These are phyloP conservation scores for Hippocampus mohnikei DNA, from an alignment of 2,113 vertebrate species.

Conservation along the genomic window DNA sequence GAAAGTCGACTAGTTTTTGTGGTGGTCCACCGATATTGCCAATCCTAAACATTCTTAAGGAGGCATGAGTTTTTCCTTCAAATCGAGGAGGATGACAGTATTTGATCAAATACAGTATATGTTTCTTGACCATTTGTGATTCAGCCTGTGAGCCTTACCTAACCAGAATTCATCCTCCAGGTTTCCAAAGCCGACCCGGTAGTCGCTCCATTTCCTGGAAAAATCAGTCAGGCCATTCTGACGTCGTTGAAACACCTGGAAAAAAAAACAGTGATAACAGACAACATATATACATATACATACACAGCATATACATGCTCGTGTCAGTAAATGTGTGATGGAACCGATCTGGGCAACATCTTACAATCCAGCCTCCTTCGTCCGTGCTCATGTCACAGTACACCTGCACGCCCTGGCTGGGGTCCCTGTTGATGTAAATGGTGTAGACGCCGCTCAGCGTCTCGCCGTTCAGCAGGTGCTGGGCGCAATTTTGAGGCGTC, in stretches of 20 bases:
- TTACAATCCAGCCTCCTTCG: conserved; percentile 95
- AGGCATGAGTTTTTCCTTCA: not conserved
- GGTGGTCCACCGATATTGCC: too few relatives aligned
- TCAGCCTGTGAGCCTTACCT: conserved; percentile 70
- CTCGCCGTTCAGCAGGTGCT: conserved; percentile 93
- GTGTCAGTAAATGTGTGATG: not conserved
- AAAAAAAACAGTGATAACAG: not conserved
- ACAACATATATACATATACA: not conserved
- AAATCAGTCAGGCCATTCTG: conserved; percentile 96
- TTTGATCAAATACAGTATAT: not conserved
- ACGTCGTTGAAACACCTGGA: conserved; percentile 91
- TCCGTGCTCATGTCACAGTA: conserved; percentile 96
- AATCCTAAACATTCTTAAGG: too few relatives aligned
- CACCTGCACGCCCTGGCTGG: conserved; percentile 85
- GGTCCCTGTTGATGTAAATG: conserved; percentile 89
- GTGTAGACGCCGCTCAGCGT: conserved; percentile 85
- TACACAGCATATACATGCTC: not conserved
- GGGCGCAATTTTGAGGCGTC: conserved; percentile 92
- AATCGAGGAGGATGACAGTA: not conserved
- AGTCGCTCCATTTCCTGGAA: conserved; percentile 94
- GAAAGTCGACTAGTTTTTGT: not conserved
- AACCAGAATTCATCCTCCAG: conserved; percentile 98
- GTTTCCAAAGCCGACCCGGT: conserved; percentile 89
- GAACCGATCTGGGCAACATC: conserved; percentile 51
- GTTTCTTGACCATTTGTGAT: not conserved